Base-by-base conservation (phyloP, 2,888 invertebrate species). In the Cephus sareptanus region DNA sequence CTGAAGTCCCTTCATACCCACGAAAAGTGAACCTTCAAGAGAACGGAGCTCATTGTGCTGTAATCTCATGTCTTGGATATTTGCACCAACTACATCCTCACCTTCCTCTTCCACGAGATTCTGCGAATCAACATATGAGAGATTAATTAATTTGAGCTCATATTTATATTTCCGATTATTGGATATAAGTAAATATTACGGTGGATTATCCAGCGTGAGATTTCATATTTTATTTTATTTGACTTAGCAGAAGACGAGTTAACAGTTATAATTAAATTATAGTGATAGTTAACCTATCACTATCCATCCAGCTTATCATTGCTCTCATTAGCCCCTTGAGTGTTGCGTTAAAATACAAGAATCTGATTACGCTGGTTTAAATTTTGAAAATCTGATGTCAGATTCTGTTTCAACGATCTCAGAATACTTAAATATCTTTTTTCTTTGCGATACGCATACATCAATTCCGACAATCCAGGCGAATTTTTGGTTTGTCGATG, bases 81-180 rank as follows among this genome's bases (percentile, higher is more conserved):
- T 93, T 4, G 96, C 94, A 3, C 91, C 91, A 0, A 90, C 87
- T 11, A 85, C 87, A 76, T 91, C 91, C 33, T 90, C 90, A 4
- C 89, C 90, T 86, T 96, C 96, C 84, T 95, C 94, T 83, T 96
- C 96, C n/a, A 96, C 95, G 80, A 95, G 92, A 91, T 96, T 96
- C 94, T 96, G 92, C 81, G 92, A 93, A 84, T 56, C 69, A 77
- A 82, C 74, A 9, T 56, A 15, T 15, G 40, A 40, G 15, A 40
- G 40, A 40, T 40, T 6, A 6, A 56, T 56, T 56, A 56, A 56
- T 23, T 40, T 56, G 12, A 35, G 3, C 12, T 3, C 3, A 35
- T 35, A 35, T 35, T 35, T 35, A 35, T 12, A 35, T 35, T 35
- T 35, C 3, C 6, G 15, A 40, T 40, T 40, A 40, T 56, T 56